Conservation (phyloP, 1,140 invertebrate genomes). For the Zaprionus kolodkinae region DNA sequence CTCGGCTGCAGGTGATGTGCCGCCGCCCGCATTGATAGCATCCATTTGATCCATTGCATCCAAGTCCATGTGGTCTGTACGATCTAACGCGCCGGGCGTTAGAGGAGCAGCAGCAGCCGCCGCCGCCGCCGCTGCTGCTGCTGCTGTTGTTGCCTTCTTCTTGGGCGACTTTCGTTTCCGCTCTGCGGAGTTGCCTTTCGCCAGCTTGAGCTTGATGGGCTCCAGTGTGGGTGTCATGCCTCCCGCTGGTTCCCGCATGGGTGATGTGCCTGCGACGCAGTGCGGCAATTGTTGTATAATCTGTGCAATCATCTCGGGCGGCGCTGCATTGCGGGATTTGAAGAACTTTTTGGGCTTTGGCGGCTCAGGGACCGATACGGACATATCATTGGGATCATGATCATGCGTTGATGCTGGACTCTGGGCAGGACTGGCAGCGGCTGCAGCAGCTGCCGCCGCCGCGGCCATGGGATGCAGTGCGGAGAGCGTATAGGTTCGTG, state of each 20-base stretch:
- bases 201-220: slow-evolving; percentile 74
- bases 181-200: slow-evolving; percentile 84
- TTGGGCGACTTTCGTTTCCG: slow-evolving; percentile 82
- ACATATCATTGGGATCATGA: slow-evolving; percentile 84
- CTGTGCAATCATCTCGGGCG: slow-evolving; percentile 85
- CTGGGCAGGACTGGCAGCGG: slow-evolving; percentile 85
- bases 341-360: slow-evolving; percentile 95
- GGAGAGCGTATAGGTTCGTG: slow-evolving; percentile 87
- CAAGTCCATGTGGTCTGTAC: slow-evolving; percentile 12
- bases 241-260: slow-evolving; percentile 72
- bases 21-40: neutral
- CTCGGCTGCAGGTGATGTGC: slow-evolving; percentile 42
- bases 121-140: slow-evolving; percentile 28
- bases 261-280: slow-evolving; percentile 82
- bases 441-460: slow-evolving; percentile 82
- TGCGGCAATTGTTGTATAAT: slow-evolving; percentile 86
- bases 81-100: slow-evolving; percentile 54
- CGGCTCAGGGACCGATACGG: slow-evolving; percentile 84
- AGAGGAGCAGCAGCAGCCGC: slow-evolving; percentile 26
- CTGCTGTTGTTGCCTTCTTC: slow-evolving; percentile 51
- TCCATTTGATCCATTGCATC: slow-evolving; percentile 49
- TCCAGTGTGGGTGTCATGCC: slow-evolving; percentile 52
- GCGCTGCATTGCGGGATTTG: slow-evolving; percentile 91
- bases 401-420: slow-evolving; percentile 86
- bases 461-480: slow-evolving; percentile 77